Conservation (phyloP, 2,113 vertebrate species). For the Upupa epops region DNA sequence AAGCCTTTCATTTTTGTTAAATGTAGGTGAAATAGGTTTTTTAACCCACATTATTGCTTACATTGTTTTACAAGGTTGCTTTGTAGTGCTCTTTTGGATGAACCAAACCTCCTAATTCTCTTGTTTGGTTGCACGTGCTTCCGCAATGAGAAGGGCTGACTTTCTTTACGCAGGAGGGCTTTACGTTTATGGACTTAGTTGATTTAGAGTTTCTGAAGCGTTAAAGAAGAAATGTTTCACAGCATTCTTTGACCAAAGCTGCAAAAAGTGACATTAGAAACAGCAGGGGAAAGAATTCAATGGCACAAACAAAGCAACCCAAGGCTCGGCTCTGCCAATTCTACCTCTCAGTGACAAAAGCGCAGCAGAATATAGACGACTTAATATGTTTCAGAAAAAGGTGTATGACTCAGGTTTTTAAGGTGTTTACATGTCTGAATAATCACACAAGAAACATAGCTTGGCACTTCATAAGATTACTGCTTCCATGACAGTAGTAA, state of each 20-base stretch:
- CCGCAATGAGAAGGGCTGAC: background rate
- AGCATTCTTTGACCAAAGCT: conserved; percentile 30
- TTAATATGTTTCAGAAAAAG: background rate
- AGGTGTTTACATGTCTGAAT: background rate
- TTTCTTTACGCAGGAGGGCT: background rate
- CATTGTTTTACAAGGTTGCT: background rate
- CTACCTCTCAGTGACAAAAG: background rate
- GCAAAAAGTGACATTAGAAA: background rate
- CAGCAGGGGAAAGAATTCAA: background rate
- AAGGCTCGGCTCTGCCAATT: background rate
- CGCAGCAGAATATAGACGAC: background rate
- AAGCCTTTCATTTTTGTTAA: no score
- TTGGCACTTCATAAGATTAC: background rate
- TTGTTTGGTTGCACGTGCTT: background rate
- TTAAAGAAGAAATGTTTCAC: background rate
- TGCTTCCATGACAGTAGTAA: background rate
- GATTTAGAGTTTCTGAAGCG: background rate
- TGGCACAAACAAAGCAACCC: background rate
- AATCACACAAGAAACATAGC: background rate
- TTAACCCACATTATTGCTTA: background rate
- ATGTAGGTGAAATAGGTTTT: no score
- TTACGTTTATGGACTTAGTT: background rate
- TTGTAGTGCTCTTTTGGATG: background rate
- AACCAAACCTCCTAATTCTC: background rate
- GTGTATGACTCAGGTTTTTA: background rate